These are phyloP conservation scores for Globodera rostochiensis DNA, from an alignment of 1,140 invertebrate genomes.

Conservation along the genomic window DNA sequence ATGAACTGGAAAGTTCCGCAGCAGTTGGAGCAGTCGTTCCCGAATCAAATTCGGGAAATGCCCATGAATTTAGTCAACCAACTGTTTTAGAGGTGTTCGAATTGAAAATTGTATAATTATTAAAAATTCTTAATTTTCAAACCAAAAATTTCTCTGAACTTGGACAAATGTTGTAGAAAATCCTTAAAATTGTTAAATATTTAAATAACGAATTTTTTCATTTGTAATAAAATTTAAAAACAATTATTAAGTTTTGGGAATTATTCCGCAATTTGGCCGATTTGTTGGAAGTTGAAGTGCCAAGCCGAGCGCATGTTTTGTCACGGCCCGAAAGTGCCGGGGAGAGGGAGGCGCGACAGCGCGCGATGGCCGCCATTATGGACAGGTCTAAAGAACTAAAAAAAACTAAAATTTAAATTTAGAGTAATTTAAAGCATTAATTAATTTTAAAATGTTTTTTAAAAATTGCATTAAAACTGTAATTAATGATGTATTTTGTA, in stretches of 20 bases:
- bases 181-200: not conserved
- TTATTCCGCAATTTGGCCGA: constrained; percentile 17
- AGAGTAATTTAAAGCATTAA: too few relatives aligned
- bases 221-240: too few relatives aligned
- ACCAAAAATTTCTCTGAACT: not conserved
- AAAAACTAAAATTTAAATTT: not conserved
- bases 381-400: not conserved
- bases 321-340: constrained; percentile 21
- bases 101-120: constrained; percentile 1
- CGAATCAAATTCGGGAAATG: not conserved
- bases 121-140: not conserved
- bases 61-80: too few relatives aligned
- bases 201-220: not conserved
- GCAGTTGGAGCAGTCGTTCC: not conserved
- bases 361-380: constrained; percentile 19
- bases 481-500: too few relatives aligned
- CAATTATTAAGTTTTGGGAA: constrained; percentile 19
- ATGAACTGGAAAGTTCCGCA: not conserved
- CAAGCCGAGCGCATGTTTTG: not conserved
- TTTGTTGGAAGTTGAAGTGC: constrained; percentile 15
- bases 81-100: not conserved
- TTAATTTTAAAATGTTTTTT: too few relatives aligned
- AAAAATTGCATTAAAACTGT: too few relatives aligned
- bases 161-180: not conserved
- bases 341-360: constrained; percentile 14